A percentile compares a stretch with the other conserved stretches of the same genome.
Conservation (phyloP, 2,888 invertebrate genomes). For the Cheilosia pagana region DNA sequence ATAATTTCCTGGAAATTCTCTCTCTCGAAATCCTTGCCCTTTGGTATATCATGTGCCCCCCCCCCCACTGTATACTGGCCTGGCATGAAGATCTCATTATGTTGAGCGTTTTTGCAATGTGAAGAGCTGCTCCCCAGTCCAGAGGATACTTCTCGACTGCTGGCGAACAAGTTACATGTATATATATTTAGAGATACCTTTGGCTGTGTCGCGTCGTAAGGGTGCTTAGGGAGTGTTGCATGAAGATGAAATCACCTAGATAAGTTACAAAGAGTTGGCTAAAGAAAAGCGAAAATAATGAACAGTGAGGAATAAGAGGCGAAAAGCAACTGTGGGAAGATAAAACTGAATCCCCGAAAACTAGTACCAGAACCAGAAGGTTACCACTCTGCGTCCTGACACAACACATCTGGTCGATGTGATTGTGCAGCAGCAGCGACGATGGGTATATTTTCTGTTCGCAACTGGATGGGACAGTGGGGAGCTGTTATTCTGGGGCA, state of each 20-base stretch:
- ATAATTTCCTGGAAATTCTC: slow-evolving; percentile 57
- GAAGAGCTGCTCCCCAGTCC: slow-evolving; percentile 14
- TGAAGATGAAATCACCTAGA: slow-evolving; percentile 68
- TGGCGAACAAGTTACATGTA: not conserved
- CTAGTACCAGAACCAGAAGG: slow-evolving; percentile 35
- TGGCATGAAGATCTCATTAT: slow-evolving; percentile 46
- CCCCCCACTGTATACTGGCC: not conserved
- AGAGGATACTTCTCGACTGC: slow-evolving; percentile 21
- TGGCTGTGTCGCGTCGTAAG: slow-evolving; percentile 49
- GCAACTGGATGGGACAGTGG: too few species aligned
- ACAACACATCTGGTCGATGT: slow-evolving; percentile 31
- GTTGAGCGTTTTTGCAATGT: slow-evolving; percentile 35
- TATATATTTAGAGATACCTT: not conserved
- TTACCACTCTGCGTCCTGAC: slow-evolving; percentile 12
- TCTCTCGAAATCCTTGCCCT: not conserved
- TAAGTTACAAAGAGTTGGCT: slow-evolving; percentile 57
- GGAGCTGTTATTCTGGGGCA: too few species aligned
- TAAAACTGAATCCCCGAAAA: slow-evolving; percentile 39
- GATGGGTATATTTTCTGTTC: not conserved
- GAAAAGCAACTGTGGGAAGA: not conserved
- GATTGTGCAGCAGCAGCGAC: slow-evolving; percentile 10
- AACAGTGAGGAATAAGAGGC: slow-evolving; percentile 17
- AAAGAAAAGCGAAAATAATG: slow-evolving; percentile 56
- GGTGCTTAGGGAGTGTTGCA: slow-evolving; percentile 59
- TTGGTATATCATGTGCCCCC: not conserved